Conservation (phyloP, 2,888 invertebrate species). For the Cerceris rybyensis region DNA sequence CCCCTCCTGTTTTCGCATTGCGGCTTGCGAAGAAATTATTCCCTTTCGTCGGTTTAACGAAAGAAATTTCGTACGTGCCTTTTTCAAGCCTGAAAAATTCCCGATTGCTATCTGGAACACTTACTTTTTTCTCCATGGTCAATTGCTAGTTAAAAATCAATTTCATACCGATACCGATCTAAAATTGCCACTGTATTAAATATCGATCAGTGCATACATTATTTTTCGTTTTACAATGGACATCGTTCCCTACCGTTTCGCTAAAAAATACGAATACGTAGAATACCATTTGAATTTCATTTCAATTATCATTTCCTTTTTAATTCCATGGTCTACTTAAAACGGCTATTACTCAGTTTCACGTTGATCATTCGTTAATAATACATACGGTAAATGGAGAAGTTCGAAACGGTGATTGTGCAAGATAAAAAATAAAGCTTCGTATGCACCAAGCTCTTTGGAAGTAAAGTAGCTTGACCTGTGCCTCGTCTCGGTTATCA, state of each 20-base stretch:
- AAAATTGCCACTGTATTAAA: constrained; percentile 1
- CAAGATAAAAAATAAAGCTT: constrained; percentile 17
- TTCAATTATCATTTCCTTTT: constrained; percentile 22
- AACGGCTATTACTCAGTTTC: constrained; percentile 17
- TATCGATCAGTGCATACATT: constrained; percentile 52
- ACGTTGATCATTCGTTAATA: constrained; percentile 11
- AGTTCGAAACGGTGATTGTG: constrained; percentile 28
- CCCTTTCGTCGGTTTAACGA: constrained; percentile 58
- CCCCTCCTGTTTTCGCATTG: constrained; percentile 60
- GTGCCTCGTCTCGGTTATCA: neutral
- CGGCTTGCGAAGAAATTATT: constrained; percentile 65
- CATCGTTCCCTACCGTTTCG: too few relatives aligned
- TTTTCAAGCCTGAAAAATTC: constrained; percentile 58
- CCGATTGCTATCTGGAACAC: constrained; percentile 48
- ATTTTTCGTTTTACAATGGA: too few relatives aligned
- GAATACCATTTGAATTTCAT: constrained; percentile 33
- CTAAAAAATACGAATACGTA: constrained; percentile 1
- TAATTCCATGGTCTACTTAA: constrained; percentile 14
- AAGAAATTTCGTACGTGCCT: constrained; percentile 51
- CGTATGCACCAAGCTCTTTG: neutral
- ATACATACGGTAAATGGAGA: constrained; percentile 31
- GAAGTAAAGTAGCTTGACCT: neutral
- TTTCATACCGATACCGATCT: constrained; percentile 23
- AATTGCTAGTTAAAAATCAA: constrained; percentile 33
- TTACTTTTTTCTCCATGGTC: constrained; percentile 26